phyloP scores from a whole-genome alignment of 2,797 vertebrate genomes.

The Clarias fuscus region DNA sequence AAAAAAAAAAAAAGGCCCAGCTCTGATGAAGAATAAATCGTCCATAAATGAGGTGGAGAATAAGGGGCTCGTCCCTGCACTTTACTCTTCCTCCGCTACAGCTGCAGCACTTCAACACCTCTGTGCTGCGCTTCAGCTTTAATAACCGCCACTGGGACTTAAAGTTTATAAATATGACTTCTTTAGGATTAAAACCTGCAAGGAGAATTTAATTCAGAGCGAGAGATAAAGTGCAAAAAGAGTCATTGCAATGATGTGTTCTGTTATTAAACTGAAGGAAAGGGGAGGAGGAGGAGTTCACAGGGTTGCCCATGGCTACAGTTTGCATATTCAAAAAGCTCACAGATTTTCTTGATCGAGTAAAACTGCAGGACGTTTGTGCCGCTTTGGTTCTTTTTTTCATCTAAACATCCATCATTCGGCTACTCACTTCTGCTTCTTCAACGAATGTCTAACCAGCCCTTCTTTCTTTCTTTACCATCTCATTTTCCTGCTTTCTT shows the following conservation, averaged over 20 bases:
- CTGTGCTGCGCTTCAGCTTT: not conserved
- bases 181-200: not conserved
- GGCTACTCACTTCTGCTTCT: too few relatives aligned
- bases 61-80: not conserved
- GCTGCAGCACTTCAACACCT: not conserved
- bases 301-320: not conserved
- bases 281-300: not conserved
- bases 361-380: not conserved
- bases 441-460: not conserved
- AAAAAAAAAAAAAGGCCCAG: conserved; percentile 13
- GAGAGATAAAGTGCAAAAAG: not conserved
- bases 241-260: not conserved
- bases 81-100: not conserved
- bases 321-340: not conserved
- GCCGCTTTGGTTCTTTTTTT: not conserved
- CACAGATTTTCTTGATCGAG: not conserved
- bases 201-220: not conserved
- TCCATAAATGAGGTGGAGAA: conserved; percentile 7
- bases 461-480: not conserved
- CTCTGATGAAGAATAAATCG: conserved; percentile 22
- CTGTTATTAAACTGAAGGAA: not conserved
- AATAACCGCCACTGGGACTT: not conserved
- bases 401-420: not conserved
- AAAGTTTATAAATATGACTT: not conserved
- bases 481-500: too few relatives aligned